phyloP scores from a whole-genome alignment of 2,797 vertebrate genomes.

The Enoplosus armatus region DNA sequence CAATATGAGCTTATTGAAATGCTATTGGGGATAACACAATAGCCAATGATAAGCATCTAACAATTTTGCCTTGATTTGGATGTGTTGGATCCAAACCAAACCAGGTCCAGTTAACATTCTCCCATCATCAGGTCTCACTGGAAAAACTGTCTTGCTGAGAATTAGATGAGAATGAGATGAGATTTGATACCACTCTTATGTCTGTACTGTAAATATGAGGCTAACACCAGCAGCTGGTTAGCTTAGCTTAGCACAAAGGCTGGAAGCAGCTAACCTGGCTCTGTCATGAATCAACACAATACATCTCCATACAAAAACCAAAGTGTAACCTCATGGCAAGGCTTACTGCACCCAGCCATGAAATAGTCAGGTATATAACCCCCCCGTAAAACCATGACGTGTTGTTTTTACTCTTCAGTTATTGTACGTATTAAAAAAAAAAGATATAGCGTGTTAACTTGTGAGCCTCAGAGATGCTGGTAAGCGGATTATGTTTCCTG shows the following conservation, averaged over 20 bases:
- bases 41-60: too few relatives aligned
- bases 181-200: background rate
- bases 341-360: background rate
- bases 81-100: too few relatives aligned
- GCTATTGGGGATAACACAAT: too few relatives aligned
- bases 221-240: background rate
- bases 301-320: background rate
- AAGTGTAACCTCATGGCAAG: background rate
- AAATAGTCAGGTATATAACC: background rate
- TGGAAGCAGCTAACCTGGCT: background rate
- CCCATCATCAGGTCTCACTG: too few relatives aligned
- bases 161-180: background rate
- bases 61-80: too few relatives aligned
- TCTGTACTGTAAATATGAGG: background rate
- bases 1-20: too few relatives aligned
- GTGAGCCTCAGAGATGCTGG: background rate
- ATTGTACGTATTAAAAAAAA: background rate
- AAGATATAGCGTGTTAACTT: background rate
- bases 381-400: background rate
- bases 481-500: background rate
- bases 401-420: background rate
- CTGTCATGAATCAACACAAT: background rate
- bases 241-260: background rate
- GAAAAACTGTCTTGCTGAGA: background rate
- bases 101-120: too few relatives aligned